phyloP scores from a whole-genome alignment of 1,140 invertebrate genomes.

The Riptortus pedestris region DNA sequence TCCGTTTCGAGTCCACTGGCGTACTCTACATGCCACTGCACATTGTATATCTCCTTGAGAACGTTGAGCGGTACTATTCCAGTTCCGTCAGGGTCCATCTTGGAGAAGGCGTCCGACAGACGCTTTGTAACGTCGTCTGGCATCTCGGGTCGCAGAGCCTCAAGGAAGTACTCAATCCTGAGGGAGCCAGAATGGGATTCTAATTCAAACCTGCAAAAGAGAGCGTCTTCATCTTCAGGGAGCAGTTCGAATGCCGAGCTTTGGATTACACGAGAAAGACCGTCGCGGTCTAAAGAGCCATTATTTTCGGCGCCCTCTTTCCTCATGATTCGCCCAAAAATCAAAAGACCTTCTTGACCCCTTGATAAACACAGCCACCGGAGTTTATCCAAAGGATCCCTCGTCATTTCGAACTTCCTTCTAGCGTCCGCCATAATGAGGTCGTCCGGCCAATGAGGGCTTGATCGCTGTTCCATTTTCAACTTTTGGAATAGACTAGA shows the following conservation, averaged over 20 bases:
- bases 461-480: too few relatives aligned
- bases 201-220: conserved; percentile 70
- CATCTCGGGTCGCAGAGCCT: conserved; percentile 80
- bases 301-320: conserved; percentile 87
- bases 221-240: conserved; percentile 51
- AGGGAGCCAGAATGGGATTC: conserved; percentile 77
- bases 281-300: conserved; percentile 71
- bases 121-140: conserved; percentile 57
- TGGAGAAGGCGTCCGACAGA: conserved; percentile 75
- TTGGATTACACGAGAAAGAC: conserved; percentile 70
- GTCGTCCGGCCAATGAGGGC: not conserved
- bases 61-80: conserved; percentile 77
- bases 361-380: conserved; percentile 55
- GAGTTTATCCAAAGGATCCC: not conserved
- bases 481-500: too few relatives aligned
- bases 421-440: not conserved
- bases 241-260: conserved; percentile 65
- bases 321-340: conserved; percentile 74
- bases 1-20: conserved; percentile 82
- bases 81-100: conserved; percentile 78
- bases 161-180: conserved; percentile 81
- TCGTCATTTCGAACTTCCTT: not conserved
- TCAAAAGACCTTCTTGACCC: conserved; percentile 80
- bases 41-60: conserved; percentile 68
- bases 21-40: conserved; percentile 67